A percentile compares a stretch with the other conserved stretches of the same genome.
These are phyloP conservation scores for Drosophila barbarae DNA, from an alignment of 2,888 invertebrate species.

Conservation along the genomic window DNA sequence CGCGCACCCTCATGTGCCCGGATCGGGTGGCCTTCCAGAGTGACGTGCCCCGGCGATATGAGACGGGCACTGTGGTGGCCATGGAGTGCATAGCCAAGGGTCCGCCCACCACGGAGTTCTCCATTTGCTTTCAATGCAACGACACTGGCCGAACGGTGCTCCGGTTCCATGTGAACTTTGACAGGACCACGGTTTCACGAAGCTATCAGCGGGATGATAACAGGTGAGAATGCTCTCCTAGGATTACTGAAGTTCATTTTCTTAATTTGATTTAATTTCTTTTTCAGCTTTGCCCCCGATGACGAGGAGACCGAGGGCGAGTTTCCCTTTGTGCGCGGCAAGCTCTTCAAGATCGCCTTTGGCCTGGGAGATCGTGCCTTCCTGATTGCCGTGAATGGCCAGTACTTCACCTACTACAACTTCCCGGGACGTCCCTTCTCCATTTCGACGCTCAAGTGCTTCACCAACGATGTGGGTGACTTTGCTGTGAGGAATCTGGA, in stretches of 20 bases:
- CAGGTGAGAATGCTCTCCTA: constrained; percentile 62
- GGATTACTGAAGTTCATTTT: no score
- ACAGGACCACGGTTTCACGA: constrained; percentile 74
- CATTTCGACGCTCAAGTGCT: constrained; percentile 78
- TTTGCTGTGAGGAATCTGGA: constrained; percentile 76
- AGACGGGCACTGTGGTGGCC: constrained; percentile 78
- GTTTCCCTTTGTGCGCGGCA: constrained; percentile 79
- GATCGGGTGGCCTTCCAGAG: constrained; percentile 79
- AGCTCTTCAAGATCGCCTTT: constrained; percentile 78
- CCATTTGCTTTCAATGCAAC: constrained; percentile 79
- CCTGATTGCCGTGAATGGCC: constrained; percentile 78
- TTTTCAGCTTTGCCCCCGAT: constrained; percentile 70
- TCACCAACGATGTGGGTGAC: constrained; percentile 76
- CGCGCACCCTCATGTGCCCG: constrained; percentile 70
- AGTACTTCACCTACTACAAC: constrained; percentile 79
- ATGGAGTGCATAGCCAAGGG: constrained; percentile 79
- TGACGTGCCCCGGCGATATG: constrained; percentile 78
- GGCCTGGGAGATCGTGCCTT: constrained; percentile 78
- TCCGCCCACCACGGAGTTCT: constrained; percentile 77
- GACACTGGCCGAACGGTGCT: constrained; percentile 77
- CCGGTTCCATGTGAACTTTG: constrained; percentile 77
- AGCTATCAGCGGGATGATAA: constrained; percentile 77
- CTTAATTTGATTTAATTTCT: background rate
- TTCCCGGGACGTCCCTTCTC: constrained; percentile 77
- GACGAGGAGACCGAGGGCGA: constrained; percentile 79